phyloP scores from a whole-genome alignment of 2,113 vertebrate genomes.

The Malaclemys terrapin region DNA sequence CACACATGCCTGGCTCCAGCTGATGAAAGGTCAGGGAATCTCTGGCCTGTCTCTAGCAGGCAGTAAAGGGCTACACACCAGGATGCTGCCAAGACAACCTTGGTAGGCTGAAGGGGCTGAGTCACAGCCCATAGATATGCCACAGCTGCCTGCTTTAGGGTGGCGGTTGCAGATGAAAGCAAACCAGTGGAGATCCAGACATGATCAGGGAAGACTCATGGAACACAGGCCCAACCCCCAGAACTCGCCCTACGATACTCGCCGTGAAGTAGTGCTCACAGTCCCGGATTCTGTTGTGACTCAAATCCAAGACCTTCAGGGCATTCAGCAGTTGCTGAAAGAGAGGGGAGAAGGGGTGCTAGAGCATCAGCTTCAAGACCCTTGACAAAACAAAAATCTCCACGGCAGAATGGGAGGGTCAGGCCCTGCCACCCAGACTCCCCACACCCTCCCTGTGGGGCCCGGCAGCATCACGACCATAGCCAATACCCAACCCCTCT shows the following conservation, averaged over 20 bases:
- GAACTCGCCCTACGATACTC: constrained; percentile 13
- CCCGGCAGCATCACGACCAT: neutral
- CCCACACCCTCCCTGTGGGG: neutral
- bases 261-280: constrained; percentile 88
- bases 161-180: neutral
- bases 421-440: neutral
- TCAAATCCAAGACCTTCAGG: constrained; percentile 90
- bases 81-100: neutral
- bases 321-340: constrained; percentile 89
- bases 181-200: neutral
- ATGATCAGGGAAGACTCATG: neutral
- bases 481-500: neutral
- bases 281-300: constrained; percentile 94
- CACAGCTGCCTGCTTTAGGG: neutral
- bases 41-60: no score
- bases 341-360: neutral
- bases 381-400: neutral
- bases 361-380: neutral
- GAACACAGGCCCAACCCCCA: neutral
- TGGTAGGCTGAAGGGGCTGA: neutral
- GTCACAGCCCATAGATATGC: neutral
- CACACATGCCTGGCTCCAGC: neutral
- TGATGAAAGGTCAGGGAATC: no score
- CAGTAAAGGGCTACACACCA: neutral
- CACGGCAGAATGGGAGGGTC: neutral